These are phyloP conservation scores for Nomada ferruginata DNA, from an alignment of 2,888 invertebrate genomes.

Conservation along the genomic window DNA sequence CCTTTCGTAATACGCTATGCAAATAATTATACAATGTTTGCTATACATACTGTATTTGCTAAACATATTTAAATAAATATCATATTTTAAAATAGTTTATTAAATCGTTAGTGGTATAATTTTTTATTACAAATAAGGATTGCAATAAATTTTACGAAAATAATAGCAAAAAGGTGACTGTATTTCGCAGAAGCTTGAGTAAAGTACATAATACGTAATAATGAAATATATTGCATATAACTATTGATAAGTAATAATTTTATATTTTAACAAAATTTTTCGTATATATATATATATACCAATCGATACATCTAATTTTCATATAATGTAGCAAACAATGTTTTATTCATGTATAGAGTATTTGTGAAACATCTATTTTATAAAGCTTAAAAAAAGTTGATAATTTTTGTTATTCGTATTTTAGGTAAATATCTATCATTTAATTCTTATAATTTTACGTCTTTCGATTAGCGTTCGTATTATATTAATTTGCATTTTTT, in stretches of 20 bases:
- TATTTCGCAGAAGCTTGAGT: conserved; percentile 78
- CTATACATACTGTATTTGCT: conserved; percentile 13
- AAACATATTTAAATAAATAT: conserved; percentile 7
- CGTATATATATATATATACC: conserved; percentile 53
- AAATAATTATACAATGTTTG: conserved; percentile 21
- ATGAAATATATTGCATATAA: conserved; percentile 72
- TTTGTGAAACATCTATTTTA: conserved; percentile 59
- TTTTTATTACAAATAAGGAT: conserved; percentile 27
- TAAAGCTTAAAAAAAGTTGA: conserved; percentile 51
- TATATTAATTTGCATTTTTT: conserved; percentile 44
- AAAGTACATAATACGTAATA: conserved; percentile 76
- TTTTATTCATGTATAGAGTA: conserved; percentile 51
- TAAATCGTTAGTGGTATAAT: background rate
- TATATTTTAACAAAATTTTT: conserved; percentile 68
- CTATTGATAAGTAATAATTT: conserved; percentile 65
- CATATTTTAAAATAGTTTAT: conserved; percentile 18
- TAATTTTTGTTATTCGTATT: conserved; percentile 32
- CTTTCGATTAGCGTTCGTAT: conserved; percentile 47
- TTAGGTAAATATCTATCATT: conserved; percentile 37
- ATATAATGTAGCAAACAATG: conserved; percentile 64
- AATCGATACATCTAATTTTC: conserved; percentile 54
- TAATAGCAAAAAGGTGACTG: conserved; percentile 77
- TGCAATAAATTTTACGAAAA: conserved; percentile 35
- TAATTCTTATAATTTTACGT: conserved; percentile 26
- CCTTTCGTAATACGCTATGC: conserved; percentile 6